These are phyloP conservation scores for Myotis lucifugus DNA, from an alignment of 2,113 vertebrate genomes.

Conservation along the genomic window DNA sequence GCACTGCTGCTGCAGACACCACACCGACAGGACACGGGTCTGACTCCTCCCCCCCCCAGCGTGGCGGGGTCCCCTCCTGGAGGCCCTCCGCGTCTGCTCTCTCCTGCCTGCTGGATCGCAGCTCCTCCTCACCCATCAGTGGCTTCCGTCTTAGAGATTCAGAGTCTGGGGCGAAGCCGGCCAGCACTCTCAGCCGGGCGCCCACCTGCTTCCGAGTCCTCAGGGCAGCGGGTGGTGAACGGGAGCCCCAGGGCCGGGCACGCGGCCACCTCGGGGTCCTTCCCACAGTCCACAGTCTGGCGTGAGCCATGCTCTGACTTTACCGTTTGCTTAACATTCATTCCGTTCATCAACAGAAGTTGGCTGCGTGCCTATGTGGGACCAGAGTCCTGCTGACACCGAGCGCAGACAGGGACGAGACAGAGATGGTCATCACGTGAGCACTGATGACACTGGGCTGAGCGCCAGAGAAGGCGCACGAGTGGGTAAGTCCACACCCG, in stretches of 20 bases:
- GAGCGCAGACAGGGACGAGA: fast-evolving
- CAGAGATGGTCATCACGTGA: fast-evolving
- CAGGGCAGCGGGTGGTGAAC: fast-evolving
- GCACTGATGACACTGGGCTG: fast-evolving
- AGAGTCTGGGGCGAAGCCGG: neutral
- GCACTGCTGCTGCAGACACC: neutral
- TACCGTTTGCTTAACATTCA: neutral
- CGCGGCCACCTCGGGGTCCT: neutral
- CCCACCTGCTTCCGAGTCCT: fast-evolving
- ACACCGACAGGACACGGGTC: fast-evolving
- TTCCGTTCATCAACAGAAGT: neutral
- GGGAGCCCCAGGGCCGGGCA: neutral
- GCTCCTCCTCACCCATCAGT: neutral
- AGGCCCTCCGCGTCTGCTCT: fast-evolving
- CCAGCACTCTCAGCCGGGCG: no score
- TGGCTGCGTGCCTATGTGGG: fast-evolving
- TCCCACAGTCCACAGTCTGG: fast-evolving
- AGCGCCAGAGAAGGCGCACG: neutral
- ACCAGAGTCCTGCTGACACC: neutral
- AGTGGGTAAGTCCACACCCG: neutral
- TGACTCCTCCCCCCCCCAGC: no score
- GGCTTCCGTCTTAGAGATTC: neutral
- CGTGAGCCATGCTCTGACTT: fast-evolving
- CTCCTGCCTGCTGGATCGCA: fast-evolving
- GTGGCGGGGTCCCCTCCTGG: neutral